Evolutionary conservation across 92 coral and sea anemone genomes (phyloP).

Genomic region (Pocillopora grandis): DNA sequence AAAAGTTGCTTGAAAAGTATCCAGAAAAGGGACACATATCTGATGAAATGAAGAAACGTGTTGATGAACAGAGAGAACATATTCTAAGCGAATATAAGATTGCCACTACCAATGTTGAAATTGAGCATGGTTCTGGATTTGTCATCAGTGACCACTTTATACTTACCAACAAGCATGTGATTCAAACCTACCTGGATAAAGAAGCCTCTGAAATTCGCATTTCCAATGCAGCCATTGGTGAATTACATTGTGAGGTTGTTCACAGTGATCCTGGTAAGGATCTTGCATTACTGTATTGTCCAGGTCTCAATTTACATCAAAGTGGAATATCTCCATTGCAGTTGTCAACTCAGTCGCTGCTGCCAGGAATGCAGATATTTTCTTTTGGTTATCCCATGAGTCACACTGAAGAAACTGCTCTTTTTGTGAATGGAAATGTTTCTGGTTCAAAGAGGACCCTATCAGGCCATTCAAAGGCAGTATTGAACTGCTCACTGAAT

Average conservation of each 20-base stretch:
- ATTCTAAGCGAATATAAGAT: not conserved
- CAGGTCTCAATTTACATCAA: not conserved
- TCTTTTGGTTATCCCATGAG: constrained; percentile 20
- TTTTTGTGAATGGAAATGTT: constrained; percentile 21
- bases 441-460: not conserved
- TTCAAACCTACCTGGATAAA: not conserved
- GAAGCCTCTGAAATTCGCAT: not conserved
- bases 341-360: not conserved
- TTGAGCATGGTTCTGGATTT: constrained; percentile 25
- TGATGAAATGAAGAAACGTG: not conserved
- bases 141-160: not conserved
- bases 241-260: not conserved
- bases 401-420: not conserved
- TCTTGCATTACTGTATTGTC: constrained; percentile 8
- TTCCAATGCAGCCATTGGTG: not conserved
- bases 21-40: not conserved
- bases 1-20: not conserved
- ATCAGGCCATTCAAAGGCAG: not conserved
- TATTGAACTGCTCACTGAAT: constrained; percentile 8
- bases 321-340: not conserved
- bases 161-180: constrained; percentile 11
- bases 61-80: not conserved
- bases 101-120: not conserved
- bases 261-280: not conserved
- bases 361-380: constrained; percentile 13